Percentiles rank a stretch among this genome's conserved stretches.
These are phyloP conservation scores for Polyodon spathula DNA, from an alignment of 2,113 vertebrate species.

Conservation along the genomic window DNA sequence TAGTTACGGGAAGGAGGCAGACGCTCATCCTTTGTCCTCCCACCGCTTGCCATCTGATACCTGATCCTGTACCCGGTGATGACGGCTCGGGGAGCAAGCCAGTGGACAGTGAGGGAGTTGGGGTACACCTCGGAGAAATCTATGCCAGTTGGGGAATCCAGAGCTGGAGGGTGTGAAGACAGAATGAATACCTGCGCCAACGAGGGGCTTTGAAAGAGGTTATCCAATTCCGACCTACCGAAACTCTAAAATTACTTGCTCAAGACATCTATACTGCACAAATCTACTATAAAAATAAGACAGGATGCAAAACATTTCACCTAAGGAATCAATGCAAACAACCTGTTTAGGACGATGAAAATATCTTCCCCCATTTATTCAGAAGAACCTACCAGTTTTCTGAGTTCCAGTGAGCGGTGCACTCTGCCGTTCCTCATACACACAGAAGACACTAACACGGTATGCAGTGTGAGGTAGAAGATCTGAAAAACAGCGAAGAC, in stretches of 20 bases:
- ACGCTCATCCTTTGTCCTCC: conserved; percentile 72
- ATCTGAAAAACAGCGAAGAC: conserved; percentile 47
- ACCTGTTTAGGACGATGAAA: too few relatives aligned
- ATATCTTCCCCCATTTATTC: too few relatives aligned
- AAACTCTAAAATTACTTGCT: too few relatives aligned
- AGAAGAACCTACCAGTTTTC: conserved; percentile 64
- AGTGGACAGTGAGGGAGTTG: conserved; percentile 86
- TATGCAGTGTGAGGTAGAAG: conserved; percentile 86
- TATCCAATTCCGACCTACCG: too few relatives aligned
- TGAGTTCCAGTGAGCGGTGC: conserved; percentile 64
- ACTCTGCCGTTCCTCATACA: conserved; percentile 81
- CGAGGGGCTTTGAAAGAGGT: too few relatives aligned
- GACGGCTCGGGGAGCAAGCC: conserved; percentile 74
- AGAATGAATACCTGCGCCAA: neutral
- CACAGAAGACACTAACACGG: conserved; percentile 77
- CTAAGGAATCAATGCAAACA: too few relatives aligned
- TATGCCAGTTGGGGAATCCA: conserved; percentile 78
- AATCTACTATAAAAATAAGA: too few relatives aligned
- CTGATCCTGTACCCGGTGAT: conserved; percentile 75
- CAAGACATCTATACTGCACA: too few relatives aligned
- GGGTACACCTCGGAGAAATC: conserved; percentile 81
- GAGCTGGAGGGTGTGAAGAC: conserved; percentile 45
- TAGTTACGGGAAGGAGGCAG: conserved; percentile 81
- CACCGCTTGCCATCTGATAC: conserved; percentile 60
- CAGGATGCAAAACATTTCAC: too few relatives aligned